Conservation (phyloP, 2,888 invertebrate species). For the Schizaphis graminum region DNA sequence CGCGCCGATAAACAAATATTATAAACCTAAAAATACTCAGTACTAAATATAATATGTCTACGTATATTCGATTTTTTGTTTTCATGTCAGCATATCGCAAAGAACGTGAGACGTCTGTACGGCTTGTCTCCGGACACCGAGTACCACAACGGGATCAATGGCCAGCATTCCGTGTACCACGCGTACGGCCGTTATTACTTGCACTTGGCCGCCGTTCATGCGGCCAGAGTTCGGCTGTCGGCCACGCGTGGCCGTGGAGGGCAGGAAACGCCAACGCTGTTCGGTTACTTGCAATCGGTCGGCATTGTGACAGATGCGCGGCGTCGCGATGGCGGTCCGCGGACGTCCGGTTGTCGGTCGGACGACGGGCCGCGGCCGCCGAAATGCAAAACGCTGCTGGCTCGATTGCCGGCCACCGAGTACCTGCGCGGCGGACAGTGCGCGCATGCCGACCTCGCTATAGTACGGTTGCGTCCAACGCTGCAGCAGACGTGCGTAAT, state of each 20-base stretch:
- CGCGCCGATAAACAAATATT: not conserved
- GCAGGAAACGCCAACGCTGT: not conserved
- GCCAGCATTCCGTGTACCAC: not conserved
- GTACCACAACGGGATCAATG: not conserved
- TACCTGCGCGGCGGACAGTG: slow-evolving; percentile 8
- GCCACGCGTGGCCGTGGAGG: not conserved
- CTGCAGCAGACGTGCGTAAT: not conserved
- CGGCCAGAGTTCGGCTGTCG: not conserved
- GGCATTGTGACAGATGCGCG: not conserved
- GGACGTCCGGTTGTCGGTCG: not conserved
- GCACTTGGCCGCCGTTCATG: not conserved
- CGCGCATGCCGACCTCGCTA: not conserved
- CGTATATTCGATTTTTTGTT: not conserved
- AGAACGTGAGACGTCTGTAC: slow-evolving; percentile 23
- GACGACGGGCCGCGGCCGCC: not conserved
- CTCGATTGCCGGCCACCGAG: slow-evolving; percentile 36
- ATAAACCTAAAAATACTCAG: not conserved
- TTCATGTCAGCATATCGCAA: not conserved
- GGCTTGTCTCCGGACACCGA: slow-evolving; percentile 29
- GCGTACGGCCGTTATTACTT: slow-evolving; percentile 40
- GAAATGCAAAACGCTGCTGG: not conserved
- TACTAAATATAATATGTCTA: not conserved
- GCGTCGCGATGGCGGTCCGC: not conserved
- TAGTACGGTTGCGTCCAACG: not conserved
- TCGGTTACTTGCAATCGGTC: not conserved